Evolutionary conservation across 2,113 vertebrate genomes (phyloP), one percentile per base, ranked within the genome.

Genomic region (Oostethus manadensis): DNA sequence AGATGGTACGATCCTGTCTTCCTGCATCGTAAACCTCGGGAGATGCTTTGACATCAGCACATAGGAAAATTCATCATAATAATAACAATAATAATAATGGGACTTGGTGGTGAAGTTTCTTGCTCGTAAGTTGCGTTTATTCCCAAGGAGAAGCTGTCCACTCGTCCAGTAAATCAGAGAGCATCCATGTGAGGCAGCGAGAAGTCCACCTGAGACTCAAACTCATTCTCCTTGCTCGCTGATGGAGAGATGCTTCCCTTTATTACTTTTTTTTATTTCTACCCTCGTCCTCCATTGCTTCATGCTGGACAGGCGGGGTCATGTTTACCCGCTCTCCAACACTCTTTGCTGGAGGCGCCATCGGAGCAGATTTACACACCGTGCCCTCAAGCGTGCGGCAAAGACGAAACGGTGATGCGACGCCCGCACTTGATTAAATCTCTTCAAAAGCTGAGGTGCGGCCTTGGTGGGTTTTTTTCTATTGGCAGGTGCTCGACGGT

Each of bases 161-260:
- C 65, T 82, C 85, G 83, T 82, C 79, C 85, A 85, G 76, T 77
- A 85, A 87, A 87, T 85, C 76, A 79, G 73, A 79, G 73, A 70
- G 74, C 82, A 75, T 80, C 62, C 79, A 58, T 74, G 80, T 80
- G 79, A 74, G 76, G 75, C 79, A 76, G 35, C 76, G 74, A 77
- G 60, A 43, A 55, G 75, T 77, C 65, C 84, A 86, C 80, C 78
- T 76, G 77, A 79, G 81, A 83, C 77, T 8, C 0, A 51, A 60
- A 83, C 38, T 79, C 80, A 62, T 82, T 84, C 69, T 58, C 59
- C 26, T 56, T 80, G 77, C 66, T 33, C 66, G 65, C 58, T 79
- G 83, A 82, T 77, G 81, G 83, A 84, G 66, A 54, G 71, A 78
- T 71, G 46, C 73, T 62, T 61, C 80, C 64, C 58, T 76, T 79